Conservation (phyloP, 2,888 invertebrate species). For the Rhyacophila evoluta region DNA sequence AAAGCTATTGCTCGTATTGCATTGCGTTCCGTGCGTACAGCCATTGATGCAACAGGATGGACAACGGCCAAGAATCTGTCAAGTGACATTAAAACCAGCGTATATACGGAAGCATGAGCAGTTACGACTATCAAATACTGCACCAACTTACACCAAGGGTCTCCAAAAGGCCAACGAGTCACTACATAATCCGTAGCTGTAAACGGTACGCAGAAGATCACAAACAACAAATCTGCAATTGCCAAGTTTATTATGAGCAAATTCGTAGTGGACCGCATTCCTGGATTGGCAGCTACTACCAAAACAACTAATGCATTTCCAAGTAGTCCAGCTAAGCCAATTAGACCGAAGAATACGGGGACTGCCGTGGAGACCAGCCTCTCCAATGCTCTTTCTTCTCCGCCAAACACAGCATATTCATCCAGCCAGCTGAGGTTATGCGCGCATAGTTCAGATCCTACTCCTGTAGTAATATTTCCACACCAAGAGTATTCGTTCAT, state of each 20-base stretch:
- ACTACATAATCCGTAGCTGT: constrained; percentile 92
- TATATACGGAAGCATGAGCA: constrained; percentile 94
- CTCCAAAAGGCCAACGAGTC: constrained; percentile 91
- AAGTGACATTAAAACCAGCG: constrained; percentile 92
- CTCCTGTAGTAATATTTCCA: not conserved
- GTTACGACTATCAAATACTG: constrained; percentile 94
- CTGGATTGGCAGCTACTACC: constrained; percentile 88
- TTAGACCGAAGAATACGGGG: constrained; percentile 86
- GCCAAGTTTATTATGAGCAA: constrained; percentile 91
- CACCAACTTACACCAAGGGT: constrained; percentile 89
- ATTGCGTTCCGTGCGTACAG: constrained; percentile 84
- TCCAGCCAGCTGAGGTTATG: constrained; percentile 40
- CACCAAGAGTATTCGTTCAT: constrained; percentile 4
- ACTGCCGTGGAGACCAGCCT: constrained; percentile 79
- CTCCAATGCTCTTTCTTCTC: constrained; percentile 70
- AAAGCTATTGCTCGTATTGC: constrained; percentile 82
- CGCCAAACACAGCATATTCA: constrained; percentile 58
- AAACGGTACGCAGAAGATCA: constrained; percentile 94
- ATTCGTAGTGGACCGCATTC: constrained; percentile 95
- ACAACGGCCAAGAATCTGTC: constrained; percentile 95
- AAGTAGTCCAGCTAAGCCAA: constrained; percentile 86
- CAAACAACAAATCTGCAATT: constrained; percentile 90
- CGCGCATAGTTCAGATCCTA: constrained; percentile 36
- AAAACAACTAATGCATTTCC: constrained; percentile 91
- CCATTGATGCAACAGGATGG: constrained; percentile 90